Percentiles rank a stretch among this genome's conserved stretches.
phyloP scores from a whole-genome alignment of 2,888 invertebrate species.

The Lepidonotus clava region DNA sequence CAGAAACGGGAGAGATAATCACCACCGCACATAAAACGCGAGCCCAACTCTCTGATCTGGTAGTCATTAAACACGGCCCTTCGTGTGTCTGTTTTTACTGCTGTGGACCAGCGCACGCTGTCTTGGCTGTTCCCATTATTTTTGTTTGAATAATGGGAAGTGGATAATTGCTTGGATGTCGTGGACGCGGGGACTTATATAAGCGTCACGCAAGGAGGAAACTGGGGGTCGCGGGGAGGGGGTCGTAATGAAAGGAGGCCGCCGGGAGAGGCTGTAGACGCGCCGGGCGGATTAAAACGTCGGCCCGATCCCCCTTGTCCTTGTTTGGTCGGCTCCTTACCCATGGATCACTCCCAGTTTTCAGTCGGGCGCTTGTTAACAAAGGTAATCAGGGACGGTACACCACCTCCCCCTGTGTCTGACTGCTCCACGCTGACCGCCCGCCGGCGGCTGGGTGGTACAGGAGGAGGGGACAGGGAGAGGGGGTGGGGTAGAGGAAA shows the following conservation, averaged over 20 bases:
- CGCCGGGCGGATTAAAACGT: constrained; percentile 12
- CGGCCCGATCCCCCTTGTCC: constrained; percentile 1
- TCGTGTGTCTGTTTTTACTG: not conserved
- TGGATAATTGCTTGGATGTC: constrained; percentile 26
- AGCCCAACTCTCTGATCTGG: not conserved
- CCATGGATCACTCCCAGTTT: constrained; percentile 3
- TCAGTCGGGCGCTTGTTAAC: constrained; percentile 16
- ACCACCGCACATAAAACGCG: not conserved
- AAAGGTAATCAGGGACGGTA: constrained; percentile 34
- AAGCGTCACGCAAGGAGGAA: constrained; percentile 16
- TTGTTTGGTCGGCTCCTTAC: constrained; percentile 12
- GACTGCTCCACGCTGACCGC: not conserved
- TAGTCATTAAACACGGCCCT: not conserved
- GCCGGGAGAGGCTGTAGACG: not conserved
- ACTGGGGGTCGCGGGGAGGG: not conserved
- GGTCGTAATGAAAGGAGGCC: not conserved
- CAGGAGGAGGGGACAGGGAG: too few species aligned
- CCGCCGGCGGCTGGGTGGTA: not conserved
- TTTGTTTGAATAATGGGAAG: constrained; percentile 38
- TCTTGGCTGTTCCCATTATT: not conserved
- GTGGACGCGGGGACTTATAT: constrained; percentile 12
- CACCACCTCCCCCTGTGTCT: not conserved
- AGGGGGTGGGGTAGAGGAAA: too few species aligned
- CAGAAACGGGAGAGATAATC: not conserved
- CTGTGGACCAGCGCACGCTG: not conserved